Percentiles rank a stretch among this genome's conserved stretches.
These are phyloP conservation scores for Sabellastarte sp. DNA, from an alignment of 2,888 invertebrate species.

Conservation along the genomic window DNA sequence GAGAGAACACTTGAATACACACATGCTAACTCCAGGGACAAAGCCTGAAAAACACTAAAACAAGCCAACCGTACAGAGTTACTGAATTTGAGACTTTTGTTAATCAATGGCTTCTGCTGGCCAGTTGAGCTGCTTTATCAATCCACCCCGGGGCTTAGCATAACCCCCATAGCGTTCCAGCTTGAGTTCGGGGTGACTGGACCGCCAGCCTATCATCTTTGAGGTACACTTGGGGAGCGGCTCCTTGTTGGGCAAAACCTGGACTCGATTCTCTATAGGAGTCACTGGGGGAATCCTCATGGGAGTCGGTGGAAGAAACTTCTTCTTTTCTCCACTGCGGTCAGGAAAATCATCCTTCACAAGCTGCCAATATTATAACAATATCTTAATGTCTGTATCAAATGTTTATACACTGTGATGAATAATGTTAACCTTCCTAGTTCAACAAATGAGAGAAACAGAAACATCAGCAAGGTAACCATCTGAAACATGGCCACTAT, in stretches of 20 bases:
- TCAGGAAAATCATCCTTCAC: conserved; percentile 50
- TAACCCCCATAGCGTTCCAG: conserved; percentile 55
- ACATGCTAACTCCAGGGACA: too few species aligned
- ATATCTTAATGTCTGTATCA: conserved; percentile 2
- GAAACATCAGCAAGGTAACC: too few species aligned
- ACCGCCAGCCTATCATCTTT: conserved; percentile 52
- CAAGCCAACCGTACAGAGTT: too few species aligned
- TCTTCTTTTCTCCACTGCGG: conserved; percentile 6
- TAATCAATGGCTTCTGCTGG: conserved; percentile 48
- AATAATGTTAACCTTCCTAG: too few species aligned
- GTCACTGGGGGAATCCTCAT: conserved; percentile 46
- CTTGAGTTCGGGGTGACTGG: conserved; percentile 36
- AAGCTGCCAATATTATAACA: conserved; percentile 34
- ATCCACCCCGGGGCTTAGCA: conserved; percentile 50
- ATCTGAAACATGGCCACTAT: too few species aligned
- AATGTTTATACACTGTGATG: too few species aligned
- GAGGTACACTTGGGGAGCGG: conserved; percentile 53
- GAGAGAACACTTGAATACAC: too few species aligned
- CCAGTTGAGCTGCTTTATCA: conserved; percentile 55
- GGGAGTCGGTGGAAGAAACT: conserved; percentile 30
- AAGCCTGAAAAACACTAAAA: too few species aligned
- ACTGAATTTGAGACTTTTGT: too few species aligned
- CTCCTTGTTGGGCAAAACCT: conserved; percentile 49
- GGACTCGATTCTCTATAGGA: conserved; percentile 50
- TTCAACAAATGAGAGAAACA: too few species aligned